Evolutionary conservation across 2,888 invertebrate genomes (phyloP), one percentile per base, ranked within the genome.

Genomic region (Dicroscelio sp.): DNA sequence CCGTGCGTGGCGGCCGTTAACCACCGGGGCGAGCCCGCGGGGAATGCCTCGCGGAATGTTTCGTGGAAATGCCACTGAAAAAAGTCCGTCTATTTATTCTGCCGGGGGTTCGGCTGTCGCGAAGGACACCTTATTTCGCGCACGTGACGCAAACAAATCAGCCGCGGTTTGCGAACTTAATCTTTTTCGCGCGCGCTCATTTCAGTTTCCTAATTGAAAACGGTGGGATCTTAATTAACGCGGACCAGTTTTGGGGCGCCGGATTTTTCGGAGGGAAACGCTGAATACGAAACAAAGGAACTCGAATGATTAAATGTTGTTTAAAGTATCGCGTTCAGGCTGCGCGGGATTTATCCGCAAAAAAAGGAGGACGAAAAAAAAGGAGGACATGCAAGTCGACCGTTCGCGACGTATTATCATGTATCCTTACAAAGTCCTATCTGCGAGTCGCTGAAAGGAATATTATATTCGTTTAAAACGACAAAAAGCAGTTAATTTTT

Each of bases 11-110:
- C 80, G 48, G 65, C 58, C 83, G 86, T 82, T 86, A 78, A 71
- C 88, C 83, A 88, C 82, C 67, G 69, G 78, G 58, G 58, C 79
- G 76, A 80, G 86, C 90, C 91, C 86, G 71, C 83, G 60, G 88
- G 88, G 86, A 86, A 90, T 90, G 79, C 75, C n/a, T 58, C 65
- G 73, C 48, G 80, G 78, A 90, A 90, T 84, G 82, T 65, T 87
- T 58, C 80, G n/a, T 79, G 84, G 52, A 82, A 86, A 85, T 80
- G 75, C 80, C 60, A 38, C 48, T 35, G 80, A 79, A 86, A 79
- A 60, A 78, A 78, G 43, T 58, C 67, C 76, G 55, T 55, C 87
- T 82, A 58, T 82, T 82, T 88, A 67, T 76, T 82, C 69, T 76
- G 31, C 65, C 71, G 60, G 67, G 69, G 14, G 33, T 35, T 33